Percentiles rank a stretch among this genome's conserved stretches.
Conservation (phyloP, 1,140 invertebrate species). For the Phenacoccus solenopsis region DNA sequence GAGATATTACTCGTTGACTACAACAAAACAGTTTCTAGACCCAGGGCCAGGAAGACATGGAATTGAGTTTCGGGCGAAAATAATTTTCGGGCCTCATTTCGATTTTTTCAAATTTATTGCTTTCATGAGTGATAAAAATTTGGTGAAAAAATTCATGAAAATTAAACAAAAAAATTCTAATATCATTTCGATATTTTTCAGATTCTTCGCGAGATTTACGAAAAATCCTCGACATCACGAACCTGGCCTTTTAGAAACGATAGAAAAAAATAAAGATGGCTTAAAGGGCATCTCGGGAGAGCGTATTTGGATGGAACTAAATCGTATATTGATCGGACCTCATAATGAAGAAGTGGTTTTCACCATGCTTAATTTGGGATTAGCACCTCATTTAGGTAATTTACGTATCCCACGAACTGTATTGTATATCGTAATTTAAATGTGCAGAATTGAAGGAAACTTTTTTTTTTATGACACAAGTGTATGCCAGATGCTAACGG, state of each 20-base stretch:
- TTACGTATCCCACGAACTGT: not conserved
- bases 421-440: not conserved
- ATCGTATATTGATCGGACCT: constrained; percentile 78
- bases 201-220: constrained; percentile 88
- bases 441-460: too few relatives aligned
- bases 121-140: too few relatives aligned
- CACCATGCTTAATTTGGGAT: constrained; percentile 61
- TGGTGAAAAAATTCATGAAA: too few relatives aligned
- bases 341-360: constrained; percentile 57
- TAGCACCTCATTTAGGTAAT: constrained; percentile 59
- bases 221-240: constrained; percentile 59
- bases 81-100: too few relatives aligned
- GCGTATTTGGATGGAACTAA: constrained; percentile 87
- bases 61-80: too few relatives aligned
- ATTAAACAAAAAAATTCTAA: not conserved
- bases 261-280: constrained; percentile 67
- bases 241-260: constrained; percentile 48
- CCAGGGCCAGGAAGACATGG: too few relatives aligned
- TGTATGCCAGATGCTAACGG: too few relatives aligned
- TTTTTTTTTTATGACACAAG: too few relatives aligned
- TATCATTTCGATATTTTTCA: not conserved
- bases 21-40: too few relatives aligned
- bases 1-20: too few relatives aligned
- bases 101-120: too few relatives aligned
- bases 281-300: constrained; percentile 81